phyloP scores from a whole-genome alignment of 2,888 invertebrate species.

The Ophioninae sp. region DNA sequence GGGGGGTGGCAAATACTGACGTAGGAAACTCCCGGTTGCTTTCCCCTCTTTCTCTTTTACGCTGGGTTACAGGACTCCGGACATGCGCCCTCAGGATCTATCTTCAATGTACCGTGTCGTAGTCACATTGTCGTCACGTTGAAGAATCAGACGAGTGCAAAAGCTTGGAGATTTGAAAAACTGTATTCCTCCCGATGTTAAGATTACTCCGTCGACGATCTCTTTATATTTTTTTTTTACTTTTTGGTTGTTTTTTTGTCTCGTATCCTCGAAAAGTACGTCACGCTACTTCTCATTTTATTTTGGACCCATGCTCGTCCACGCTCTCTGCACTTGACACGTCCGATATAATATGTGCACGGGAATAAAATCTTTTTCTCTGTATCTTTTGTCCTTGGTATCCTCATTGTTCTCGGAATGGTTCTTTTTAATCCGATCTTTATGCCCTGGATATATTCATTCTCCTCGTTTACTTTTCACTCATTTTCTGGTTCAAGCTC shows the following conservation, averaged over 20 bases:
- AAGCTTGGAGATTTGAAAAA: slow-evolving; percentile 40
- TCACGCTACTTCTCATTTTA: slow-evolving; percentile 26
- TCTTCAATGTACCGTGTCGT: slow-evolving; percentile 17
- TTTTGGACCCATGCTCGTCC: background rate
- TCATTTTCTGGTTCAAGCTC: slow-evolving; percentile 38
- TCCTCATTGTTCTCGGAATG: slow-evolving; percentile 2
- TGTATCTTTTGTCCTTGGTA: slow-evolving; percentile 1
- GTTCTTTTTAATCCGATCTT: background rate
- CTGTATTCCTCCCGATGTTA: slow-evolving; percentile 60
- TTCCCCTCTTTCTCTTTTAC: slow-evolving; percentile 7
- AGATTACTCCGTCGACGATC: slow-evolving; percentile 58
- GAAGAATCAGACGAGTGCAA: background rate
- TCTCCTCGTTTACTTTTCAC: slow-evolving; percentile 21
- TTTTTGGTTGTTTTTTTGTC: too few species aligned
- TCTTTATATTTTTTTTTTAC: slow-evolving; percentile 44
- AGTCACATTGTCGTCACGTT: background rate
- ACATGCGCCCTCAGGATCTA: slow-evolving; percentile 21
- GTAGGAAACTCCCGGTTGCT: slow-evolving; percentile 19
- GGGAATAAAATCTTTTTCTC: background rate
- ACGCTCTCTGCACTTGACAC: background rate
- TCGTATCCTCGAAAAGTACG: slow-evolving; percentile 33
- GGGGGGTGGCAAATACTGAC: background rate
- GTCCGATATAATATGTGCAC: background rate
- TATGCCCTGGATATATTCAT: background rate
- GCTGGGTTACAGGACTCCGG: slow-evolving; percentile 42